Conservation (phyloP, 2,113 vertebrate species). For the Gambusia affinis region DNA sequence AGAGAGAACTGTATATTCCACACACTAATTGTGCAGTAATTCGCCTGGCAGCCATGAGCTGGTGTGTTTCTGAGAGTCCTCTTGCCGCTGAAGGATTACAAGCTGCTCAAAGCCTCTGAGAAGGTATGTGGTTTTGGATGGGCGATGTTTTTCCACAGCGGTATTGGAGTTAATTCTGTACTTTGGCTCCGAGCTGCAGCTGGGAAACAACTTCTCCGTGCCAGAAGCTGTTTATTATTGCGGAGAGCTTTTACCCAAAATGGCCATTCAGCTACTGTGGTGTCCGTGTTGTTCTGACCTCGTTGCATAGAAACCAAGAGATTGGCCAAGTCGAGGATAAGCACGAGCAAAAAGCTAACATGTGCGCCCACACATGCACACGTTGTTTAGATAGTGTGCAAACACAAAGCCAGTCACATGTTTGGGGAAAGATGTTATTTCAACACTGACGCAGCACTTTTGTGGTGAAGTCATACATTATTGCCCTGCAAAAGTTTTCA, state of each 20-base stretch:
- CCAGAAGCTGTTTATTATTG: slow-evolving; percentile 78
- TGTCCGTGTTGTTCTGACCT: slow-evolving; percentile 72
- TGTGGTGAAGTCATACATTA: slow-evolving; percentile 42
- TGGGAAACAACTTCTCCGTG: slow-evolving; percentile 74
- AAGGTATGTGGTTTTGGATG: slow-evolving; percentile 76
- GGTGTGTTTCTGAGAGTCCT: slow-evolving; percentile 66
- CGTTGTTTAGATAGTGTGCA: slow-evolving; percentile 28
- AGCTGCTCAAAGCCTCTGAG: slow-evolving; percentile 70
- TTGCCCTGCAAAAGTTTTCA: not conserved
- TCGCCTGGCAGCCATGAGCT: slow-evolving; percentile 61
- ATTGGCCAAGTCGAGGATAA: slow-evolving; percentile 57
- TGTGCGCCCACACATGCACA: slow-evolving; percentile 25
- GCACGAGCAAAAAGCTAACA: slow-evolving; percentile 33
- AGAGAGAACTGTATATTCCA: slow-evolving; percentile 52
- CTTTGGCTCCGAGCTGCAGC: slow-evolving; percentile 72
- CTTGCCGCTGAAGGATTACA: slow-evolving; percentile 72
- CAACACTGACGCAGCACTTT: slow-evolving; percentile 58
- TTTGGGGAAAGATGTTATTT: slow-evolving; percentile 29
- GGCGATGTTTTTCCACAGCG: slow-evolving; percentile 77
- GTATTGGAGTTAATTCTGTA: slow-evolving; percentile 77
- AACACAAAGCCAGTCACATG: slow-evolving; percentile 32
- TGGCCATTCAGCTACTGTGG: slow-evolving; percentile 77
- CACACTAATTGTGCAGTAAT: slow-evolving; percentile 61
- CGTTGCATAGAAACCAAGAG: slow-evolving; percentile 72
- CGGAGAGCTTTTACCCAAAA: slow-evolving; percentile 78